A percentile compares a stretch with the other conserved stretches of the same genome.
Conservation (phyloP, 2,888 invertebrate species). For the Hetaerina titia region DNA sequence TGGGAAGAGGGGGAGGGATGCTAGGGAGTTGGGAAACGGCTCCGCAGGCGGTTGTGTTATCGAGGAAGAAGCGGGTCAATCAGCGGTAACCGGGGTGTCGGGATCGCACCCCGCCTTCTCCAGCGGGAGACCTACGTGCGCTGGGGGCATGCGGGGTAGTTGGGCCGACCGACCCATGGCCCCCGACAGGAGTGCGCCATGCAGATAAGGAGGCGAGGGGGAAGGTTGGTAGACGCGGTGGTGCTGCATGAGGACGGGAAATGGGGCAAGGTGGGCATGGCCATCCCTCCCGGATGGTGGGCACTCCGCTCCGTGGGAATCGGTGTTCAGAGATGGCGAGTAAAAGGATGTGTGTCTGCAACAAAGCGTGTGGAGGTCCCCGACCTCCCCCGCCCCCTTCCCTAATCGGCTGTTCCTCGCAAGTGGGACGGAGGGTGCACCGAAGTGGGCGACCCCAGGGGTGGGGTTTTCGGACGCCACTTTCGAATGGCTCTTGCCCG, state of each 20-base stretch:
- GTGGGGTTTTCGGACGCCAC: no score
- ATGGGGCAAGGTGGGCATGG: no score
- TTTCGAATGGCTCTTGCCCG: no score
- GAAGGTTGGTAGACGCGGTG: background rate
- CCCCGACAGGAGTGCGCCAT: background rate
- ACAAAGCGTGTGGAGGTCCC: no score
- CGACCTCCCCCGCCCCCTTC: no score
- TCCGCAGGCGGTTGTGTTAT: background rate
- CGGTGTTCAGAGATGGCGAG: no score
- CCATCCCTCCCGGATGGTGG: no score
- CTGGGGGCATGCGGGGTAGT: background rate
- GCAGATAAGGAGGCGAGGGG: background rate
- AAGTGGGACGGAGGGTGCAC: no score
- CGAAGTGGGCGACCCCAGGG: no score
- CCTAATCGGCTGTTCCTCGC: no score
- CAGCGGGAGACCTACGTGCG: background rate
- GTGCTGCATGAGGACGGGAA: background rate
- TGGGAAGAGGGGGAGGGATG: background rate
- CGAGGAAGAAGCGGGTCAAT: background rate
- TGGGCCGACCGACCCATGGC: background rate
- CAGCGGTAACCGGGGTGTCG: background rate
- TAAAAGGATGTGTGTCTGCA: no score
- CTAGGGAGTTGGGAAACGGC: background rate
- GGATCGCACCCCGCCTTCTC: background rate
- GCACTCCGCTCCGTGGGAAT: no score